Evolutionary conservation across 2,888 invertebrate genomes (phyloP).

Genomic region (Ophion slaviceki): DNA sequence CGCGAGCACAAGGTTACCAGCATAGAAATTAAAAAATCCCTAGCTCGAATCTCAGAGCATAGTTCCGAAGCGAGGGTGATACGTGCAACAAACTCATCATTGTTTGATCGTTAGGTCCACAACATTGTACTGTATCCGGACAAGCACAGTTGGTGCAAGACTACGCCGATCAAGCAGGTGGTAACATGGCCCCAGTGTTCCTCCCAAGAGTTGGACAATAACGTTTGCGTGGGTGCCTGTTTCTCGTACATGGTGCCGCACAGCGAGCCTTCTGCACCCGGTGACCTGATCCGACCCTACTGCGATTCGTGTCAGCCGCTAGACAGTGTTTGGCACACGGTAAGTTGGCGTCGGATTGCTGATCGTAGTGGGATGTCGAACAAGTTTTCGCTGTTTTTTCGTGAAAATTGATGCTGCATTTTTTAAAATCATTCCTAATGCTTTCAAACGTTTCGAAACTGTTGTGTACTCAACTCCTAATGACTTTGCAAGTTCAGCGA

Average conservation of each 20-base stretch:
- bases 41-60: too few relatives aligned
- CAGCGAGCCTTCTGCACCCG: constrained; percentile 88
- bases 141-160: constrained; percentile 89
- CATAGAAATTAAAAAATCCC: not conserved
- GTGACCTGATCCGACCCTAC: constrained; percentile 87
- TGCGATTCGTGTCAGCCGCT: constrained; percentile 89
- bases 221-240: constrained; percentile 89
- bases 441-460: too few relatives aligned
- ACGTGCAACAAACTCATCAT: not conserved
- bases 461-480: too few relatives aligned
- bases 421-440: too few relatives aligned
- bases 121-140: constrained; percentile 89
- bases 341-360: constrained; percentile 79
- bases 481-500: too few relatives aligned
- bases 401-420: too few relatives aligned
- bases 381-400: too few relatives aligned
- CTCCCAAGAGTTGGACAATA: constrained; percentile 88
- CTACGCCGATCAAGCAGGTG: constrained; percentile 88
- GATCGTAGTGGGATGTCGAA: not conserved
- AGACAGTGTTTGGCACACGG: constrained; percentile 87
- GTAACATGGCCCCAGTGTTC: constrained; percentile 88
- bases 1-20: constrained; percentile 81
- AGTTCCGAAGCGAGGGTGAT: too few relatives aligned
- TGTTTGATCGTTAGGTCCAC: constrained; percentile 85
- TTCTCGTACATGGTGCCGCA: constrained; percentile 89